Base-by-base conservation (phyloP, 1,140 invertebrate genomes). In the Telenomus remus region DNA sequence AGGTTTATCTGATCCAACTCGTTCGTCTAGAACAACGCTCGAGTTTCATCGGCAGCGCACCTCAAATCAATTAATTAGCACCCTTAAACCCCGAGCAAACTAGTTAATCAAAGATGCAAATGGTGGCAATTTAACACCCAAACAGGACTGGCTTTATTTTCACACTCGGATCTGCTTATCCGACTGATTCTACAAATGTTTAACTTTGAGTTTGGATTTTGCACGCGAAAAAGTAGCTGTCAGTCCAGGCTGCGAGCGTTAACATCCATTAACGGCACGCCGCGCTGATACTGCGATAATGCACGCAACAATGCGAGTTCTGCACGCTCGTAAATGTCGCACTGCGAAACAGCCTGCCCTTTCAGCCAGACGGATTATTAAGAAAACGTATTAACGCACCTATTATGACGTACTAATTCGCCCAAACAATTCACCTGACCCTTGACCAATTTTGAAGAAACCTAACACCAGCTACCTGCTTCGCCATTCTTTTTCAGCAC, bases 331-430 rank as follows among this genome's bases (percentile, higher is more conserved):
- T 75, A 69, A 75, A 75, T 42, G 64, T 64, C 64, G 59, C 63
- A 39, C 43, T 27, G 64, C 64, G 39, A 63, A 63, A 66, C 61
- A 69, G 50, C 42, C 44, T 49, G 59, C 49, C 10, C 42, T 64
- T 69, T 65, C 59, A 65, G 35, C 51, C 39, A 56, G 47, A 44
- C 37, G 76, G 57, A 72, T 65, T 80, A 78, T 79, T 72, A 80
- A 81, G 81, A 78, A 27, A 70, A 72, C 63, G 53, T 70, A 76
- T 81, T 82, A 80, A 66, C 69, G 50, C 49, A 43, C 35, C 55
- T 74, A 76, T 78, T 81, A 79, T 79, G 76, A 82, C 63, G 68
- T 74, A 81, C 75, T 83, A 82, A 82, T 82, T n/a, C 78, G 74
- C 74, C 80, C 74, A 80, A 83, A 81, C 74, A 82, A 79, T 79